phyloP scores from a whole-genome alignment of 2,888 invertebrate genomes.

The Ormyrus pomaceus region DNA sequence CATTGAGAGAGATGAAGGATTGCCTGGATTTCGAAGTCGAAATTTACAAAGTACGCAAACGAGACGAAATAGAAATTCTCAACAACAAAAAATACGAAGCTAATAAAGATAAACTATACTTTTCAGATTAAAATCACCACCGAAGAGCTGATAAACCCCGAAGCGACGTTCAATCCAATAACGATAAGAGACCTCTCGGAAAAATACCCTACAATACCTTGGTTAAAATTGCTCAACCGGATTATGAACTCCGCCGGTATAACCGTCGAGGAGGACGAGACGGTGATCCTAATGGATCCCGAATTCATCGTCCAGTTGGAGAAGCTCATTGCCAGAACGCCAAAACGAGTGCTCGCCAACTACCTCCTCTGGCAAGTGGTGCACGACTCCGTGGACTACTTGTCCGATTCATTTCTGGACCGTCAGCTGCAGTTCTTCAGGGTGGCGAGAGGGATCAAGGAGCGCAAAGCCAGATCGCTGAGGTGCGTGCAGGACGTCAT shows the following conservation, averaged over 20 bases:
- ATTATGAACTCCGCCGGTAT: constrained; percentile 83
- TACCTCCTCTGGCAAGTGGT: constrained; percentile 77
- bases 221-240: constrained; percentile 88
- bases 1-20: constrained; percentile 82
- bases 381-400: constrained; percentile 69
- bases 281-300: constrained; percentile 85
- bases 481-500: constrained; percentile 82
- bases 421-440: constrained; percentile 70
- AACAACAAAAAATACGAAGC: too few species aligned
- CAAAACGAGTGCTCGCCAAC: constrained; percentile 79
- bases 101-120: too few species aligned
- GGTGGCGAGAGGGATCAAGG: constrained; percentile 66
- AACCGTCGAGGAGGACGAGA: constrained; percentile 81
- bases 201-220: constrained; percentile 77
- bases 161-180: constrained; percentile 83
- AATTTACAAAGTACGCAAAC: constrained; percentile 86
- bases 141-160: too few species aligned
- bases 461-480: constrained; percentile 77
- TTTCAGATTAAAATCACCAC: too few species aligned
- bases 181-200: constrained; percentile 73
- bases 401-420: constrained; percentile 69
- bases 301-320: not conserved
- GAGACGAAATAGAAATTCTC: too few species aligned
- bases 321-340: constrained; percentile 68
- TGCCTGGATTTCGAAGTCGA: constrained; percentile 90